Evolutionary conservation across 2,888 invertebrate species (phyloP).

Genomic region (Adelognathus sp.): DNA sequence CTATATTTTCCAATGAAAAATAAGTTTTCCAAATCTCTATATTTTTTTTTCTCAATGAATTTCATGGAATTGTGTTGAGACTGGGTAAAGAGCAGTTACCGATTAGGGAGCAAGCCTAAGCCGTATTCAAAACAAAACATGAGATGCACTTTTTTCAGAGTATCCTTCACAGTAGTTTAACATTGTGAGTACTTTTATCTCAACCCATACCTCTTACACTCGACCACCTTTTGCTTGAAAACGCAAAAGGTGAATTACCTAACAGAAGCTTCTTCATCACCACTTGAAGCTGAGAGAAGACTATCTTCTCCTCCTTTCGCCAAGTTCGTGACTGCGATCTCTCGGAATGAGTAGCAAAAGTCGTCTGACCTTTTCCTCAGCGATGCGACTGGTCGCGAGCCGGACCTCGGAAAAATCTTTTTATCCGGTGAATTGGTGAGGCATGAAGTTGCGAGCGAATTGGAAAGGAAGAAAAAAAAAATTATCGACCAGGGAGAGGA

Average conservation of each 20-base stretch:
- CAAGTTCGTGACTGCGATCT: conserved; percentile 8
- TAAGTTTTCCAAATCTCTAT: too few relatives aligned
- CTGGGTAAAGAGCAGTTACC: too few relatives aligned
- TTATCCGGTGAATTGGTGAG: background rate
- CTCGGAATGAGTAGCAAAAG: conserved; percentile 51
- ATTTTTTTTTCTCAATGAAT: too few relatives aligned
- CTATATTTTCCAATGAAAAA: too few relatives aligned
- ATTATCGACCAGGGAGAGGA: background rate
- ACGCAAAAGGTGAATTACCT: conserved; percentile 38
- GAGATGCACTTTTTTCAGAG: too few relatives aligned
- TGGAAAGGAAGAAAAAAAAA: conserved; percentile 4
- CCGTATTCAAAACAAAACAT: too few relatives aligned
- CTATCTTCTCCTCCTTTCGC: conserved; percentile 1
- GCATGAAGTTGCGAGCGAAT: background rate
- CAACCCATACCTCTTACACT: too few relatives aligned
- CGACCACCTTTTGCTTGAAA: conserved; percentile 28
- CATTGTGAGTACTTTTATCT: too few relatives aligned
- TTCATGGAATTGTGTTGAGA: too few relatives aligned
- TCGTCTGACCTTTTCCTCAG: conserved; percentile 55
- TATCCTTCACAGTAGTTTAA: too few relatives aligned
- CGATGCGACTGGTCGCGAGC: conserved; percentile 41
- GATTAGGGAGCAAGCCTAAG: too few relatives aligned
- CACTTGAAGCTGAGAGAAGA: background rate
- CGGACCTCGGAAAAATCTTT: conserved; percentile 42
- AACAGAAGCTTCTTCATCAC: conserved; percentile 42